Conservation (phyloP, 2,113 vertebrate species). For the Oophaga pumilio region DNA sequence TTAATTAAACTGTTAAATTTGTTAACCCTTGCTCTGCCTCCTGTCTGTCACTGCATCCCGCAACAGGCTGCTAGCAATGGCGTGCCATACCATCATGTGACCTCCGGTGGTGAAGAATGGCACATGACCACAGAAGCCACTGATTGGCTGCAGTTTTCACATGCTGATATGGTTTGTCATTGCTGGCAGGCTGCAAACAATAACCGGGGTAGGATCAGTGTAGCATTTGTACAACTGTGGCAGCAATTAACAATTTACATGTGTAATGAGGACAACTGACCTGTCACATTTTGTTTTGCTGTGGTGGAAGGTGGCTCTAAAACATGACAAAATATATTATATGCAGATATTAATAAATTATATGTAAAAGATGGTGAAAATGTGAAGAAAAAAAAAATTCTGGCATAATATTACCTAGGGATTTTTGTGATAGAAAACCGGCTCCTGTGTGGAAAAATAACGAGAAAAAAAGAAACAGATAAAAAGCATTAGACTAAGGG, state of each 20-base stretch:
- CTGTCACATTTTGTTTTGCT: not conserved
- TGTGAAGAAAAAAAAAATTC: not conserved
- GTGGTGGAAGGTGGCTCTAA: not conserved
- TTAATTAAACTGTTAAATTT: too few species aligned
- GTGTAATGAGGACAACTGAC: not conserved
- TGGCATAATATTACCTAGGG: constrained; percentile 17
- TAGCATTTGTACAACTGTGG: too few species aligned
- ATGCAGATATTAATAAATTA: not conserved
- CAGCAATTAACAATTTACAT: not conserved
- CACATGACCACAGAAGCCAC: too few species aligned
- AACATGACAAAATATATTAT: not conserved
- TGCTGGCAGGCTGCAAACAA: too few species aligned
- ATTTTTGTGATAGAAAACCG: not conserved
- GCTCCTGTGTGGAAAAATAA: constrained; percentile 1
- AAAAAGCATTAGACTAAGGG: not conserved
- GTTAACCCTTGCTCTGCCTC: too few species aligned
- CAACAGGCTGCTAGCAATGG: too few species aligned
- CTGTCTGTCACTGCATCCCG: too few species aligned
- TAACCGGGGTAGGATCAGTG: too few species aligned
- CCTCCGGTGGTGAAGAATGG: too few species aligned
- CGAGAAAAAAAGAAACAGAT: not conserved
- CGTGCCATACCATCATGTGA: too few species aligned
- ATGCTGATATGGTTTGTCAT: too few species aligned
- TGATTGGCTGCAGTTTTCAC: too few species aligned
- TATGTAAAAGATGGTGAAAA: not conserved